A percentile compares a stretch with the other conserved stretches of the same genome.
Evolutionary conservation across 2,113 vertebrate genomes (phyloP).

Genomic region (Engystomops pustulosus): DNA sequence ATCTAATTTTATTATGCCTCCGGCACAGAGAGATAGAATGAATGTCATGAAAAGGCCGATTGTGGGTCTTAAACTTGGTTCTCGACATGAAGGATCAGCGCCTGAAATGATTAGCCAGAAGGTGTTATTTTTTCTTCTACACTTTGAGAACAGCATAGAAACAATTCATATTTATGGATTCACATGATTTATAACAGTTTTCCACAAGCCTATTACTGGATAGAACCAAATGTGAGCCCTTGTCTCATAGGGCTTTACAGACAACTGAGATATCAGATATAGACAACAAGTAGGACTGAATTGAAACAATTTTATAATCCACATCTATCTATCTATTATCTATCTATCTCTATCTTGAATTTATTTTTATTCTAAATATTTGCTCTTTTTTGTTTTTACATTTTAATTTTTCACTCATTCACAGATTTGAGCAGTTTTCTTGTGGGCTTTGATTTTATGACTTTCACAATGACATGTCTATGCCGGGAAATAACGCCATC

Average conservation of each 20-base stretch:
- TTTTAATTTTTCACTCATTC: too few relatives aligned
- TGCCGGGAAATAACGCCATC: too few relatives aligned
- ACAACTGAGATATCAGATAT: background rate
- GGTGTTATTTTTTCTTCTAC: conserved; percentile 20
- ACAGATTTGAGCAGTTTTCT: too few relatives aligned
- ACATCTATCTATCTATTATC: too few relatives aligned
- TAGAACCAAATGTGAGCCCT: background rate
- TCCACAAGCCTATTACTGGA: conserved; percentile 6
- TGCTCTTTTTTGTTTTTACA: too few relatives aligned
- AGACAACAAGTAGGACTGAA: too few relatives aligned
- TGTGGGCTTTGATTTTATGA: too few relatives aligned
- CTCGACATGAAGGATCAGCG: conserved; percentile 19
- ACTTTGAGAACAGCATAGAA: background rate
- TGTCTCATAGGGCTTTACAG: background rate
- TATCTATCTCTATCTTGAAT: too few relatives aligned
- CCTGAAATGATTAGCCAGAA: conserved; percentile 38
- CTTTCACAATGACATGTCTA: too few relatives aligned
- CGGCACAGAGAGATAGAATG: conserved; percentile 43
- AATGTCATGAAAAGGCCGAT: conserved; percentile 24
- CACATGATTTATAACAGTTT: conserved; percentile 23
- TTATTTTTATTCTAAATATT: too few relatives aligned
- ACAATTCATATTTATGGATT: conserved; percentile 12
- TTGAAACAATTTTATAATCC: too few relatives aligned
- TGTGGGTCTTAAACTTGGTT: conserved; percentile 26
- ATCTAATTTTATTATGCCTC: conserved; percentile 47